Base-by-base conservation (phyloP, 2,113 vertebrate species). In the Notothenia rossii region DNA sequence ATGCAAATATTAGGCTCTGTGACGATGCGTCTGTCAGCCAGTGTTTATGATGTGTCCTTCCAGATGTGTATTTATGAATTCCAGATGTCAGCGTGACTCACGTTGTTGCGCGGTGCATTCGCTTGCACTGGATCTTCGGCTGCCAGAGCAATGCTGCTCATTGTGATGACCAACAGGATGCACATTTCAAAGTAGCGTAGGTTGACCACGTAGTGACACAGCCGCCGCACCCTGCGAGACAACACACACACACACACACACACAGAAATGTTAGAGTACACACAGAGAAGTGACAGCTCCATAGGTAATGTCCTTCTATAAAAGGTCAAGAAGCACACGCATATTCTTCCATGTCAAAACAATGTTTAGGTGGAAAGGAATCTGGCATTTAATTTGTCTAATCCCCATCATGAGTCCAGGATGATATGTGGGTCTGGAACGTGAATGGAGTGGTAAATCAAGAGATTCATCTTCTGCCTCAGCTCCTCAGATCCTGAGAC, bases 101-200 rank as follows among this genome's bases (percentile, higher is more conserved):
- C 98, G 0, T 98, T 97, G 13, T 99, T 99, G 72, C 96, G 95
- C 0, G 95, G 95, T 0, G 98, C 96, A 65, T 96, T 96, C 0
- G 97, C 94, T 7, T 95, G 95, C 33, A 99, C 98, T 0, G 98
- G 98, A 75, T 99, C 98, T 83, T 99, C 98, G 0, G 98, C 97
- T 1, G 98, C 98, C 91, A 99, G 93, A 17, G 98, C 97, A 0
- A 99, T 98, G 94, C 98, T 99, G 94, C 98, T 99, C 94, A 99
- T 96, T 48, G 96, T 96, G 0, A 99, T 99, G 73, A 99, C 97
- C 17, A 96, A 90, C 2, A 99, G 96, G 91, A 99, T 99, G 91
- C 97, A 98, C 98, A 98, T 98, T 91, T 99, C 98, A 0, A 99
- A 99, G 88, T 99, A 97, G 64, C 96, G 96, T 88, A 98, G 94